Base-by-base conservation (phyloP, 2,797 vertebrate genomes). In the Cirrhinus mrigala region DNA sequence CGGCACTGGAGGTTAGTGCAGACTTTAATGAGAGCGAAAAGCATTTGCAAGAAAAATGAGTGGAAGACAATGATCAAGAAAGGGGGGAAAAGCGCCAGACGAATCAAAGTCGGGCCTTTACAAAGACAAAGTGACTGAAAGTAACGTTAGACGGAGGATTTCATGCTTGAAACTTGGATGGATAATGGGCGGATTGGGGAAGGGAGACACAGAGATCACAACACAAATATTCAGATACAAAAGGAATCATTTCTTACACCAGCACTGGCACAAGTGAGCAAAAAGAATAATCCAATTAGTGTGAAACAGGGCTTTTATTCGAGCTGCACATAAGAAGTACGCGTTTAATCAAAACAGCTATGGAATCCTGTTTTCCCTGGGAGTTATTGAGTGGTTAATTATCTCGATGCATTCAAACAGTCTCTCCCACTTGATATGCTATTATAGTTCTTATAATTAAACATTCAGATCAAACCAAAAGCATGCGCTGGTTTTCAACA, bases 311-410 rank as follows among this genome's bases (percentile, higher is more conserved):
- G 68, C 76, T 93, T 94, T 95, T 92, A 94, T 94, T 93, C 85
- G 76, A 85, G 50, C 79, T 90, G 70, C 87, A 84, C 82, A 82
- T 89, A 81, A 90, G 93, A 93, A 92, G 91, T 92, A 90, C 87
- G 92, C 83, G 84, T 92, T 92, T 92, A 94, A 94, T 95, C 93
- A 94, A 92, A 95, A 90, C 88, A 88, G 81, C 86, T 88, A 79
- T 90, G 89, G 89, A 93, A 87, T 90, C 82, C 90, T 64, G 76
- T 85, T 85, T 85, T 80, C 76, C 46, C 68, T 70, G 76, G 56
- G 91, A 93, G 90, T 93, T 90, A 92, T 90, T 91, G 92, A 89
- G 89, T 93, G 90, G 92, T 93, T 95, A 92, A 95, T 95, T 92
- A 94, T 91, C 92, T 90, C 81, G 76, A 78, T 86, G 83, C 86